Base-by-base conservation (phyloP, 2,113 vertebrate species). In the Laticauda colubrina region DNA sequence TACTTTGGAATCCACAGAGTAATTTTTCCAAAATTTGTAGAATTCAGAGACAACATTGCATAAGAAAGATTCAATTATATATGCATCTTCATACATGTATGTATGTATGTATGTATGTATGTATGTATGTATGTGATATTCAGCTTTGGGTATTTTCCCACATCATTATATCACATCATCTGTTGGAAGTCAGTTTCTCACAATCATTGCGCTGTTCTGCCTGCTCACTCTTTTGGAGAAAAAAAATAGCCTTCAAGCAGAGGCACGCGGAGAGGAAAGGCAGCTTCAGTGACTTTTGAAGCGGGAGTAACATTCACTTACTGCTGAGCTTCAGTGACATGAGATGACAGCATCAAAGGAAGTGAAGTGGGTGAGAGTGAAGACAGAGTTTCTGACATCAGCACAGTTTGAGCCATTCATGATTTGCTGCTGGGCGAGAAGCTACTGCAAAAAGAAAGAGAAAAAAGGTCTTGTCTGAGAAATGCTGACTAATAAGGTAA, bases 401-500 rank as follows among this genome's bases (percentile, higher is more conserved):
- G 95, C 96, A 93, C 95, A 95, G 90, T 96, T 95, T 94, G 88
- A 94, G 94, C 96, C 95, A 96, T 97, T 96, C 94, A 92, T 96
- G 95, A 96, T 95, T 96, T 96, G 96, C 96, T 96, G 95, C 94
- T 92, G 88, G 92, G 94, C 93, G 93, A 93, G 96, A 95, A 95
- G 95, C 93, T 94, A 90, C 94, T 94, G 92, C 85, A 95, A 24
- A 94, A 93, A 94, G 93, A 95, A 11, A 94, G 94, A 94, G 93
- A 92, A 15, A 88, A 3, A 88, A 93, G 97, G 95, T 26, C 93
- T 94, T 96, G 95, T 96, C 95, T 91, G 51, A 97, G 96, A 97
- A 97, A 96, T 96, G 97, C 97, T 97, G 97, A 97, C 97, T 97
- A 97, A 97, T 97, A 97, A 96, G 94, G 94, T 97, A 96, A 96